Conservation (phyloP, 2,797 vertebrate species). For the Gambusia yucatana region DNA sequence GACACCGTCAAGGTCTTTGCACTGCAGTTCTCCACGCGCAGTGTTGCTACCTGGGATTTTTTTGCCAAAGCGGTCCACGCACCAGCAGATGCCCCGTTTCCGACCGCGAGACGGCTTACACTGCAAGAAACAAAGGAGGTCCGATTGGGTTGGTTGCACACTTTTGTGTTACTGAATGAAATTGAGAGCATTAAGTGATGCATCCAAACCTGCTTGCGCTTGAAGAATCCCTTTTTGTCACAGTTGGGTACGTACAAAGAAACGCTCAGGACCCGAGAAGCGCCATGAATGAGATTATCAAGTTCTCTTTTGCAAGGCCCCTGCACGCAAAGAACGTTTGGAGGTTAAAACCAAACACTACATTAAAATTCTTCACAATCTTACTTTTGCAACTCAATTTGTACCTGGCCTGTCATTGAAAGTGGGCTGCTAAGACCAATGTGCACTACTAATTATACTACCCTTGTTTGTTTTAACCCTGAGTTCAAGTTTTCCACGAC, state of each 20-base stretch:
- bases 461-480: neutral
- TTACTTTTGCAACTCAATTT: neutral
- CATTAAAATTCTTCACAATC: neutral
- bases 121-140: conserved; percentile 62
- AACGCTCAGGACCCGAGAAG: conserved; percentile 86
- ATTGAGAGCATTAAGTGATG: neutral
- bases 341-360: neutral
- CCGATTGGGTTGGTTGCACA: neutral
- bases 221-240: conserved; percentile 97
- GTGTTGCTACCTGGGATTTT: conserved; percentile 91
- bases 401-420: neutral
- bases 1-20: conserved; percentile 89
- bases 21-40: conserved; percentile 89
- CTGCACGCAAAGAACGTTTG: conserved; percentile 67
- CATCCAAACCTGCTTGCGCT: conserved; percentile 92
- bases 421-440: neutral
- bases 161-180: neutral
- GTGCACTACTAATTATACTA: neutral
- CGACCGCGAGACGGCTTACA: conserved; percentile 96
- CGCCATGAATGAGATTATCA: conserved; percentile 90
- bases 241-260: conserved; percentile 96
- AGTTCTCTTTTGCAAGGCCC: conserved; percentile 94
- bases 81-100: conserved; percentile 97
- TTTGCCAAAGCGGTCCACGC: conserved; percentile 92
- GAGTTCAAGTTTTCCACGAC: neutral